phyloP scores from a whole-genome alignment of 2,113 vertebrate genomes.

The Prietella phreatophila region DNA sequence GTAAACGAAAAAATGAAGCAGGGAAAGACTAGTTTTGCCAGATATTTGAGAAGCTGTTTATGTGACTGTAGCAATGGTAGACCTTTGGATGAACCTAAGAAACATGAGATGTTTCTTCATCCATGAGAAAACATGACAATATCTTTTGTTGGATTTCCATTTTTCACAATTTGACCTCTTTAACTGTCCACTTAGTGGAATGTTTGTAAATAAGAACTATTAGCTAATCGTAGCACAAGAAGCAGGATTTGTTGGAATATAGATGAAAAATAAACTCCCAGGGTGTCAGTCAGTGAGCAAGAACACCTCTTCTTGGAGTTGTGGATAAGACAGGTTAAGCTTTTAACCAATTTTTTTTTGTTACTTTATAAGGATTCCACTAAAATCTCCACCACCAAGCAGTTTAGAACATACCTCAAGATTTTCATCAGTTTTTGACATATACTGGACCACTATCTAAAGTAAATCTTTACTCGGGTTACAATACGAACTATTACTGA shows the following conservation, averaged over 20 bases:
- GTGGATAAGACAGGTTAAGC: not conserved
- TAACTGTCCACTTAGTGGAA: not conserved
- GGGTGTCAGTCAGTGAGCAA: not conserved
- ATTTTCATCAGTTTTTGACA: not conserved
- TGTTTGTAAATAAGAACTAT: not conserved
- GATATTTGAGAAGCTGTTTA: not conserved
- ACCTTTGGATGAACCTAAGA: not conserved
- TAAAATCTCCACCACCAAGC: not conserved
- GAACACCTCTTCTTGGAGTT: not conserved
- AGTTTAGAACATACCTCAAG: not conserved
- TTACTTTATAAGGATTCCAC: no score
- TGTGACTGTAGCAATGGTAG: not conserved
- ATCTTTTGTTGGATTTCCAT: not conserved
- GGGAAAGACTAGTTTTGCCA: not conserved
- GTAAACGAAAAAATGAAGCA: not conserved
- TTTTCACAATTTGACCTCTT: not conserved
- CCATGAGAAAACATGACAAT: not conserved
- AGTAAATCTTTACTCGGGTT: not conserved
- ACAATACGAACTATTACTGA: not conserved
- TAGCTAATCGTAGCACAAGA: not conserved
- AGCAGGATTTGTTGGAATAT: not conserved
- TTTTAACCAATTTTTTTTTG: not conserved
- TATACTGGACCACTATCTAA: not conserved
- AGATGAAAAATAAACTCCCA: not conserved
- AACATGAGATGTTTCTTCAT: not conserved